phyloP scores from a whole-genome alignment of 2,113 vertebrate species.

The Oenanthe melanoleuca region DNA sequence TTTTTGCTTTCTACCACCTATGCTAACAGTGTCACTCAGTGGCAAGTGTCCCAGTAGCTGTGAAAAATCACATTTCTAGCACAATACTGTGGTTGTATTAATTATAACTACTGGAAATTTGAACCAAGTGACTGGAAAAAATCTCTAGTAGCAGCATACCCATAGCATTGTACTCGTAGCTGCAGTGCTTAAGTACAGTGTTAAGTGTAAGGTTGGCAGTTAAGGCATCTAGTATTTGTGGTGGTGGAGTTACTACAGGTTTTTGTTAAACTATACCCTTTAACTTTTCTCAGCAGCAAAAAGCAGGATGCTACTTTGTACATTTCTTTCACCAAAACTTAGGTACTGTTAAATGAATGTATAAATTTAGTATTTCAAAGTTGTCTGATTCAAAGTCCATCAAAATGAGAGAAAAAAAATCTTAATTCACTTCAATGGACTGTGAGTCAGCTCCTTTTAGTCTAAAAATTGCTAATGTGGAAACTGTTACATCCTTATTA shows the following conservation, averaged over 20 bases:
- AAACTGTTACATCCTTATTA: conserved; percentile 59
- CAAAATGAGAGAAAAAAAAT: not conserved
- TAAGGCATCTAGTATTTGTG: not conserved
- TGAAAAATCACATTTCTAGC: conserved; percentile 28
- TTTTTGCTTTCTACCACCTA: conserved; percentile 12
- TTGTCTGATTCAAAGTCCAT: conserved; percentile 31
- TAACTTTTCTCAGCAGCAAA: conserved; percentile 21
- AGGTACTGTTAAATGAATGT: conserved; percentile 50
- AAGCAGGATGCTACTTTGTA: conserved; percentile 37
- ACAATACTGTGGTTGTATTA: conserved; percentile 10
- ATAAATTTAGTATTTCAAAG: conserved; percentile 30
- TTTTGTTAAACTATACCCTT: conserved; percentile 12
- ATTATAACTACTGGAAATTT: conserved; percentile 13
- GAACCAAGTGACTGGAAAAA: conserved; percentile 4
- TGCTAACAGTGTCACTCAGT: not conserved
- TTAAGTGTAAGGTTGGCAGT: not conserved
- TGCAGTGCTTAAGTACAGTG: conserved; percentile 4
- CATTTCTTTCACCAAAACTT: conserved; percentile 35
- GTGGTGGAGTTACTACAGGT: not conserved
- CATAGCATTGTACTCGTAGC: not conserved
- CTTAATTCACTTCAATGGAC: not conserved
- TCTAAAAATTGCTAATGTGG: conserved; percentile 40
- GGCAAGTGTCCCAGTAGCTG: not conserved
- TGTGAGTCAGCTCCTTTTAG: conserved; percentile 33
- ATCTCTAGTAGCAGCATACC: conserved; percentile 1